Conservation (phyloP, 2,113 vertebrate species). For the Gymnocephalus cernua region DNA sequence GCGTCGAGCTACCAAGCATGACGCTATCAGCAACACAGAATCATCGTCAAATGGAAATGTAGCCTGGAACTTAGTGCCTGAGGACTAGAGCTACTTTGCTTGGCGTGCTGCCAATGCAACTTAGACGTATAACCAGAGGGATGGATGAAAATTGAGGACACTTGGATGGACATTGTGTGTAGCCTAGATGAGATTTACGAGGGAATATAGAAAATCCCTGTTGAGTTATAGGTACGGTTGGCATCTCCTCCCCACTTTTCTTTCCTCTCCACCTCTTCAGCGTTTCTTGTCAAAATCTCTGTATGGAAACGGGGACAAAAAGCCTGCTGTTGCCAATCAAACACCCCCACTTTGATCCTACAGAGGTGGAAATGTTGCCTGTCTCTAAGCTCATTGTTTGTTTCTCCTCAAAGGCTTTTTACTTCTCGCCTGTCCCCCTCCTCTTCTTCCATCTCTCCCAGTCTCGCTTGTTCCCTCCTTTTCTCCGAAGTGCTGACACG, state of each 20-base stretch:
- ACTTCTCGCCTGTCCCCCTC: neutral
- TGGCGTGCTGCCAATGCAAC: neutral
- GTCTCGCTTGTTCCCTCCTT: neutral
- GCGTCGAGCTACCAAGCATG: too few species aligned
- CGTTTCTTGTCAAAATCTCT: slow-evolving; percentile 4
- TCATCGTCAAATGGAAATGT: too few species aligned
- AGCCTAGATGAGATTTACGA: neutral
- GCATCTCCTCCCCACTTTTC: neutral
- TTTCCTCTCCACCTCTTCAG: neutral
- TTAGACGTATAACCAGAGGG: neutral
- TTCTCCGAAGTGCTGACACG: slow-evolving; percentile 30
- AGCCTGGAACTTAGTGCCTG: neutral
- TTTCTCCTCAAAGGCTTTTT: slow-evolving; percentile 36
- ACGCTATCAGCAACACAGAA: too few species aligned
- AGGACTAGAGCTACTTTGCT: neutral
- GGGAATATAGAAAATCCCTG: neutral
- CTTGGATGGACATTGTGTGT: neutral
- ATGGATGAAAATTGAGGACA: neutral
- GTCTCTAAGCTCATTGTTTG: slow-evolving; percentile 38
- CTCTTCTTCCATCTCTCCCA: neutral
- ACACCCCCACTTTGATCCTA: slow-evolving; percentile 18
- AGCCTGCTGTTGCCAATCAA: slow-evolving; percentile 12
- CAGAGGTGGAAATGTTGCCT: slow-evolving; percentile 16
- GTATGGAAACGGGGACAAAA: slow-evolving; percentile 8
- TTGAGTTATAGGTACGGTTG: neutral